These are phyloP conservation scores for Periparus ater DNA, from an alignment of 2,797 vertebrate species.

Conservation along the genomic window DNA sequence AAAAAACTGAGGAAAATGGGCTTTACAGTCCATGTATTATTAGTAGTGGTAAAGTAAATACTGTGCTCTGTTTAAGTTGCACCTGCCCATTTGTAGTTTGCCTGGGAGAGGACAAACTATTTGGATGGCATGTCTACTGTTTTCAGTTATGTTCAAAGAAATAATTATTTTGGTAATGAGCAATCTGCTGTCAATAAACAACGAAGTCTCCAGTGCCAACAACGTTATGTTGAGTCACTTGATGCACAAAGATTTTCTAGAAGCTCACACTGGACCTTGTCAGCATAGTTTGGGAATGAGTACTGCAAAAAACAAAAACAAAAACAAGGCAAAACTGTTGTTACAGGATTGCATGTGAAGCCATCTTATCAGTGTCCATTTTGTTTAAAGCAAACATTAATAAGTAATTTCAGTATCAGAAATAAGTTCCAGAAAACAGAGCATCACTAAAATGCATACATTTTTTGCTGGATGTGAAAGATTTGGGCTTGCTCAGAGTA, in stretches of 20 bases:
- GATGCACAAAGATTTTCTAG: background rate
- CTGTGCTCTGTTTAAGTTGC: background rate
- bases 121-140: background rate
- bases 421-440: background rate
- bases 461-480: background rate
- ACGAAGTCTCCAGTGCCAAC: background rate
- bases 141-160: background rate
- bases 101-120: background rate
- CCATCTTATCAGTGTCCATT: background rate
- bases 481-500: background rate
- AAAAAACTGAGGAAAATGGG: background rate
- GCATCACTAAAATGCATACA: background rate
- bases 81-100: background rate
- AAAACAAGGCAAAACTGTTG: background rate
- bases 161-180: background rate
- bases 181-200: background rate
- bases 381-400: background rate
- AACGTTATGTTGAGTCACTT: background rate
- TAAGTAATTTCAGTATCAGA: background rate
- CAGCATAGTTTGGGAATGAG: background rate
- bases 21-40: background rate
- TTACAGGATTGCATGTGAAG: background rate
- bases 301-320: background rate
- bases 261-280: background rate
- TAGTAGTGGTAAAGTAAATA: background rate